A percentile compares a stretch with the other conserved stretches of the same genome.
Evolutionary conservation across 2,113 vertebrate species (phyloP).

Genomic region (Scartelaos histophorus): DNA sequence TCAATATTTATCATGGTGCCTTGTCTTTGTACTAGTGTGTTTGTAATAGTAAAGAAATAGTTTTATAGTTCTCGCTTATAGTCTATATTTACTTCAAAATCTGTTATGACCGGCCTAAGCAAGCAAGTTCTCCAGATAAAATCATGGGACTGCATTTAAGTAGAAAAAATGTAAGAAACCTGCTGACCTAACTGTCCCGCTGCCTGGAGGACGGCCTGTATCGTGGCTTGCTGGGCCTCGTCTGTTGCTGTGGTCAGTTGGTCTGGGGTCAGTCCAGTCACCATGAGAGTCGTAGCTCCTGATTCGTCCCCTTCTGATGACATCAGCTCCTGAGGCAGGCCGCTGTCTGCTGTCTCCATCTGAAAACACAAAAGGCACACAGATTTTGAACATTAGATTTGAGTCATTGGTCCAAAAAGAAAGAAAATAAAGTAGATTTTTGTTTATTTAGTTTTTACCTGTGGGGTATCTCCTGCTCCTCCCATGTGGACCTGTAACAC

Average conservation of each 20-base stretch:
- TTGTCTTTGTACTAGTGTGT: no score
- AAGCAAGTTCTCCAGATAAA: no score
- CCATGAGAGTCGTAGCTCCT: conserved; percentile 77
- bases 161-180: not conserved
- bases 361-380: conserved; percentile 13
- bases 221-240: conserved; percentile 78
- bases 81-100: no score
- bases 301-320: conserved; percentile 66
- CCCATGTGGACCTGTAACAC: conserved; percentile 69
- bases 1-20: no score
- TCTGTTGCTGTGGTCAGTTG: conserved; percentile 81
- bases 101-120: no score
- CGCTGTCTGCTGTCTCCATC: conserved; percentile 51
- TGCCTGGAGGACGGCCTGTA: conserved; percentile 84
- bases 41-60: no score
- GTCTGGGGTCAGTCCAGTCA: conserved; percentile 81
- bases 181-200: conserved; percentile 80
- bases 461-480: conserved; percentile 68
- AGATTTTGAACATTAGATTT: not conserved
- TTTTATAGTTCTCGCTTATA: no score
- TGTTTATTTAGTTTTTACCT: conserved; percentile 16
- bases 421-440: not conserved
- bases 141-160: no score
- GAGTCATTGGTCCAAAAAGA: not conserved
- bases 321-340: conserved; percentile 86